Evolutionary conservation across 2,888 invertebrate genomes (phyloP).

Genomic region (Amorpha juglandis): DNA sequence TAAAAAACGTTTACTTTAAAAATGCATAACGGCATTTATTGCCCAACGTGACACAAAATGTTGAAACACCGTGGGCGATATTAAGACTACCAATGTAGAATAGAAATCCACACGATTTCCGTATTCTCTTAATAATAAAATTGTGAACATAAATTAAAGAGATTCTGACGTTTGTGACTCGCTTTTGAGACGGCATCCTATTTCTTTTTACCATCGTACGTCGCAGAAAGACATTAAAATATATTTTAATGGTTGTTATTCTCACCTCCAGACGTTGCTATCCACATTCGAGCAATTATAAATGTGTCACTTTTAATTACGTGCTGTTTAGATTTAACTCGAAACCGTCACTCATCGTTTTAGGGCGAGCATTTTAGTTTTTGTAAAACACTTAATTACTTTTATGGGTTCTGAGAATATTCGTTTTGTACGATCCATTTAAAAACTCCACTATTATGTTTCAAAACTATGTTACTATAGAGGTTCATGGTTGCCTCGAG

Average conservation of each 20-base stretch:
- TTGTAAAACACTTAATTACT: constrained; percentile 37
- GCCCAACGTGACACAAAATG: constrained; percentile 40
- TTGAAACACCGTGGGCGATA: constrained; percentile 49
- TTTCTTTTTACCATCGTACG: constrained; percentile 46
- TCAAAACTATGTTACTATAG: neutral
- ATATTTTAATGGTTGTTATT: constrained; percentile 52
- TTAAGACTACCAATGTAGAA: constrained; percentile 52
- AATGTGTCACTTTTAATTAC: constrained; percentile 75
- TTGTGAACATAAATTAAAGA: constrained; percentile 65
- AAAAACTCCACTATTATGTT: constrained; percentile 19
- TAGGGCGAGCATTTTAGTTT: constrained; percentile 39
- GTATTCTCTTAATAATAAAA: constrained; percentile 51
- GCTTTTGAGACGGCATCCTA: constrained; percentile 50
- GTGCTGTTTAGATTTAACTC: constrained; percentile 61
- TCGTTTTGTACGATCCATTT: constrained; percentile 27
- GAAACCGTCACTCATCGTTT: constrained; percentile 57
- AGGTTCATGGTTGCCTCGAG: too few relatives aligned
- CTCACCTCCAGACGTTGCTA: constrained; percentile 49
- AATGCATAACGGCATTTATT: constrained; percentile 37
- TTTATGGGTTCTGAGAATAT: constrained; percentile 35
- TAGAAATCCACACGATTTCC: constrained; percentile 57
- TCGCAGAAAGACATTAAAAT: constrained; percentile 46
- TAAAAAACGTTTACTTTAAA: constrained; percentile 16
- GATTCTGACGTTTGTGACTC: constrained; percentile 62
- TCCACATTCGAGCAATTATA: constrained; percentile 64